These are phyloP conservation scores for Drosophila yooni DNA, from an alignment of 2,888 invertebrate genomes.

Conservation along the genomic window DNA sequence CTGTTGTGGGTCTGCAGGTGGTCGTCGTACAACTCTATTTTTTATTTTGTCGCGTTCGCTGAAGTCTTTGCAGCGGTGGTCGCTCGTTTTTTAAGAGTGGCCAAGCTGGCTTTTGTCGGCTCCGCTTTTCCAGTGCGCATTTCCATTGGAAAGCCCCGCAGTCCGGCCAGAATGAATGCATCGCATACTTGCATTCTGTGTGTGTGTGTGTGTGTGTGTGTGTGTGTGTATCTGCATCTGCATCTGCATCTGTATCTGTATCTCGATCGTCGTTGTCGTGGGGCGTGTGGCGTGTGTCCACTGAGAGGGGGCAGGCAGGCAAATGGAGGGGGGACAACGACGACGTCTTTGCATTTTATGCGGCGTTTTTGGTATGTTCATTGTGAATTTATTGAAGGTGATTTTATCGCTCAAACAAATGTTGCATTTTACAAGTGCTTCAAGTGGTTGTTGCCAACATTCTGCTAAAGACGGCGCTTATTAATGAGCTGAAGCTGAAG, in stretches of 20 bases:
- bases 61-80: conserved; percentile 77
- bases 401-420: conserved; percentile 84
- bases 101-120: conserved; percentile 44
- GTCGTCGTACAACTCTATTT: conserved; percentile 81
- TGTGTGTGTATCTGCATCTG: conserved; percentile 40
- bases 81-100: conserved; percentile 57
- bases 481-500: conserved; percentile 68
- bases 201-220: conserved; percentile 6
- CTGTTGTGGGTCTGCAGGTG: conserved; percentile 64
- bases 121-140: conserved; percentile 35
- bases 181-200: conserved; percentile 56
- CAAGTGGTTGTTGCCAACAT: conserved; percentile 71
- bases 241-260: conserved; percentile 50
- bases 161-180: conserved; percentile 63
- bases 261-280: conserved; percentile 59
- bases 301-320: not conserved
- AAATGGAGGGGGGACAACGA: not conserved
- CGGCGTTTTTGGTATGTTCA: conserved; percentile 79
- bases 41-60: conserved; percentile 79
- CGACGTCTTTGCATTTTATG: conserved; percentile 69
- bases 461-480: conserved; percentile 78
- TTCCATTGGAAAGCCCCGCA: conserved; percentile 58
- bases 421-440: conserved; percentile 82
- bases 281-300: conserved; percentile 57
- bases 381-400: conserved; percentile 83